Conservation (phyloP, 2,888 invertebrate species). For the Cenopis cana region DNA sequence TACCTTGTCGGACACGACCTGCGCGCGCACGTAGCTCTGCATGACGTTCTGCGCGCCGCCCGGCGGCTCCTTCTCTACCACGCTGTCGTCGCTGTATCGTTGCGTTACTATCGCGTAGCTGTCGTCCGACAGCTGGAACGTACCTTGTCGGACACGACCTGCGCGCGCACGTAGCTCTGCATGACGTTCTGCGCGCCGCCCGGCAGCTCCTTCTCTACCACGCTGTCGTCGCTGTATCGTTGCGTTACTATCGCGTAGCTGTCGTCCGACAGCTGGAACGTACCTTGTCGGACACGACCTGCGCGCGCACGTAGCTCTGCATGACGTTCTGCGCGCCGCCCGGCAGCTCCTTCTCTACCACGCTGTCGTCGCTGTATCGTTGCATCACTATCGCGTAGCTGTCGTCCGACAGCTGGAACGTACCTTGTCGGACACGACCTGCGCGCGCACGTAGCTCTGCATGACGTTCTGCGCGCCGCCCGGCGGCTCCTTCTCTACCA, state of each 20-base stretch:
- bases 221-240: slow-evolving; percentile 49
- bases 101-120: slow-evolving; percentile 50
- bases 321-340: slow-evolving; percentile 73
- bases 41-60: no score
- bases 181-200: slow-evolving; percentile 73
- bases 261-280: no score
- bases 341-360: slow-evolving; percentile 62
- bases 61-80: no score
- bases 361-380: slow-evolving; percentile 49
- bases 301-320: slow-evolving; percentile 79
- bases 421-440: no score
- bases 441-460: no score
- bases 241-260: no score
- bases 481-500: no score
- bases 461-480: no score
- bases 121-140: background rate
- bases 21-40: no score
- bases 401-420: no score
- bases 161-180: slow-evolving; percentile 79
- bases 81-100: slow-evolving; percentile 58
- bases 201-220: slow-evolving; percentile 62
- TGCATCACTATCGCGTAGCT: no score
- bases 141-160: slow-evolving; percentile 51
- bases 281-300: slow-evolving; percentile 51
- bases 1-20: no score